These are phyloP conservation scores for Myanophis thanlyinensis DNA, from an alignment of 2,113 vertebrate species.

Conservation along the genomic window DNA sequence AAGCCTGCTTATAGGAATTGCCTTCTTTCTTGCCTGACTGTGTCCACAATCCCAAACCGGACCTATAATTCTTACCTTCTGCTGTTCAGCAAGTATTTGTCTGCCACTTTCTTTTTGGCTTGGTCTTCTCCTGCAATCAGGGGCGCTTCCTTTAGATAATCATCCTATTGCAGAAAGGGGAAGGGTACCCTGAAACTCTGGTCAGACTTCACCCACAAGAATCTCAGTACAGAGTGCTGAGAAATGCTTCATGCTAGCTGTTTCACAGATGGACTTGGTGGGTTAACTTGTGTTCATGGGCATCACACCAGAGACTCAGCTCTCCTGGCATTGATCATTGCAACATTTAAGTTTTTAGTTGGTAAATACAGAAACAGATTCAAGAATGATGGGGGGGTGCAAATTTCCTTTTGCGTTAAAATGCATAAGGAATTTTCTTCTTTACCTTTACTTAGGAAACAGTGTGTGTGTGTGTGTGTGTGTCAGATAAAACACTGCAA, in stretches of 20 bases:
- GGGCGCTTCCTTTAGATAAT: not conserved
- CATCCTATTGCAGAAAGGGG: not conserved
- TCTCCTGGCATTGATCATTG: not conserved
- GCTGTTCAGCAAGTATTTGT: not conserved
- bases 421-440: slow-evolving; percentile 20
- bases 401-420: slow-evolving; percentile 50
- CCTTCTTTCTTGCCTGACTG: not conserved
- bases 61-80: not conserved
- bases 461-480: not conserved
- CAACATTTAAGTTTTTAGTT: slow-evolving; percentile 10
- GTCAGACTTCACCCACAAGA: not conserved
- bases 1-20: not conserved
- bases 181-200: not conserved
- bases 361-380: slow-evolving; percentile 38
- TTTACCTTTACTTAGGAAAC: not conserved
- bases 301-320: not conserved
- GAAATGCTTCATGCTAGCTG: not conserved
- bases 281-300: not conserved
- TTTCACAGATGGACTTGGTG: not conserved
- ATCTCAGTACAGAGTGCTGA: not conserved
- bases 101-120: not conserved
- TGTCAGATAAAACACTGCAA: not conserved
- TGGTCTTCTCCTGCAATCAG: not conserved
- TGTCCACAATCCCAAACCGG: not conserved
- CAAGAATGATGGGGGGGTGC: not conserved